These are phyloP conservation scores for Tachystola acroxantha DNA, from an alignment of 2,888 invertebrate species.

Conservation along the genomic window DNA sequence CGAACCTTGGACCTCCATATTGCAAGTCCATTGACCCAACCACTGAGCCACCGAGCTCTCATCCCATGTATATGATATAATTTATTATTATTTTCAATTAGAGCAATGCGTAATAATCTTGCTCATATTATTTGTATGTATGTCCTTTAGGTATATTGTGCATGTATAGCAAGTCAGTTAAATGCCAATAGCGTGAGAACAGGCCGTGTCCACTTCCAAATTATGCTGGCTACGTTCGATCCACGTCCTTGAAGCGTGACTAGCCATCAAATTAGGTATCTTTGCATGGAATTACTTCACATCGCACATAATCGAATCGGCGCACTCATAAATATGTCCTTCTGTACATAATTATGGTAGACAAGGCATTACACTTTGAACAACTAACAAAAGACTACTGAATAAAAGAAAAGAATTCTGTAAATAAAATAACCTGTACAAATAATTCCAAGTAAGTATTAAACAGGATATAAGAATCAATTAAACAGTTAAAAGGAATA, in stretches of 20 bases:
- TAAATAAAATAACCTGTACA: neutral
- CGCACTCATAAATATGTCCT: conserved; percentile 11
- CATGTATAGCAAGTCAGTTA: conserved; percentile 33
- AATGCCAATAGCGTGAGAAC: conserved; percentile 71
- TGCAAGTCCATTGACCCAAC: too few species aligned
- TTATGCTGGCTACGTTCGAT: conserved; percentile 67
- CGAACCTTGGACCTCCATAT: too few species aligned
- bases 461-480: conserved; percentile 34
- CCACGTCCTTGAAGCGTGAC: conserved; percentile 73
- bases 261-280: conserved; percentile 42
- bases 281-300: conserved; percentile 36
- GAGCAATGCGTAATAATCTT: too few species aligned
- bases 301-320: conserved; percentile 43
- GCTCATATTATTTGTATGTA: too few species aligned
- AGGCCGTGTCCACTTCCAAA: conserved; percentile 52
- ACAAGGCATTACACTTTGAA: too few species aligned
- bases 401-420: neutral
- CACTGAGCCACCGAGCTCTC: too few species aligned
- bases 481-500: conserved; percentile 46
- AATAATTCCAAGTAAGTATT: conserved; percentile 11
- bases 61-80: too few species aligned
- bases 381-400: too few species aligned
- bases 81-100: too few species aligned
- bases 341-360: too few species aligned
- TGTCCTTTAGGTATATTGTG: too few species aligned